Percentiles rank a stretch among this genome's conserved stretches.
Conservation (phyloP, 1,140 invertebrate genomes). For the Drosophila miranda region DNA sequence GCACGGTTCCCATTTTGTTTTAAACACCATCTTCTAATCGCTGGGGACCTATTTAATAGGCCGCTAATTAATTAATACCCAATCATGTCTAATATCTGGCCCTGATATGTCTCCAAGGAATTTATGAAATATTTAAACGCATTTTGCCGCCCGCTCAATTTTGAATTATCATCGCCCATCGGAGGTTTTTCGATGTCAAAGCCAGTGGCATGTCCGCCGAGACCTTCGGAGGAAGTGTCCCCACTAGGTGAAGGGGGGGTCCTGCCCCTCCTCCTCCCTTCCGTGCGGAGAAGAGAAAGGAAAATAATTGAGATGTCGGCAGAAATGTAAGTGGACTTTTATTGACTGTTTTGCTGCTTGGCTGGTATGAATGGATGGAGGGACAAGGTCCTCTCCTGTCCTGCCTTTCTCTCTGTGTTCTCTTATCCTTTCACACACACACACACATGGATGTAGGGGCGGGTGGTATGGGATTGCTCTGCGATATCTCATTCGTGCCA, state of each 20-base stretch:
- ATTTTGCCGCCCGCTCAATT: slow-evolving; percentile 12
- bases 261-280: no score
- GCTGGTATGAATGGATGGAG: slow-evolving; percentile 35
- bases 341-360: slow-evolving; percentile 69
- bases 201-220: slow-evolving; percentile 12
- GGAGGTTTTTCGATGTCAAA: slow-evolving; percentile 21
- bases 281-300: slow-evolving; percentile 36
- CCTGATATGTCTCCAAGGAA: slow-evolving; percentile 13
- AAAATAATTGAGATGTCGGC: slow-evolving; percentile 79
- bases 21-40: no score
- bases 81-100: background rate
- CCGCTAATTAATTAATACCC: slow-evolving; percentile 10
- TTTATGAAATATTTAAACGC: slow-evolving; percentile 37
- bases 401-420: background rate
- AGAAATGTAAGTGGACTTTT: slow-evolving; percentile 80
- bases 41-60: no score
- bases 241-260: slow-evolving; percentile 1
- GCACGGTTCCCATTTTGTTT: no score
- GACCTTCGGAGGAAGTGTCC: slow-evolving; percentile 5
- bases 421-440: slow-evolving; percentile 33
- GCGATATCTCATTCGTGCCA: slow-evolving; percentile 33
- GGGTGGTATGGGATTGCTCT: background rate
- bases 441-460: background rate
- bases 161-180: slow-evolving; percentile 33
- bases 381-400: slow-evolving; percentile 29